phyloP scores from a whole-genome alignment of 2,888 invertebrate genomes.

The Oxyteleia sp. region DNA sequence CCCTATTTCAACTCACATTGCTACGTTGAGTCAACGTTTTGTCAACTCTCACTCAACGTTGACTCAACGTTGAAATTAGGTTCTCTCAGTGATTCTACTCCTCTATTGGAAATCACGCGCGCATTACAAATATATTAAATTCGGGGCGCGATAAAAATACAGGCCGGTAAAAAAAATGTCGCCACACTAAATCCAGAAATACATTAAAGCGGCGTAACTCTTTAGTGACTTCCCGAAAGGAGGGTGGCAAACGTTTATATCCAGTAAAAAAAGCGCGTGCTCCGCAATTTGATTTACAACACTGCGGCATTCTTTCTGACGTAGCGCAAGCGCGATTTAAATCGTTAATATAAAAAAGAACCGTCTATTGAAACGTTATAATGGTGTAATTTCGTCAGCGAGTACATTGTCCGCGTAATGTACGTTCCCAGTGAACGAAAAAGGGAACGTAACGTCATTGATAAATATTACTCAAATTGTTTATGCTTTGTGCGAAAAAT shows the following conservation, averaged over 20 bases:
- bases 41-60: too few relatives aligned
- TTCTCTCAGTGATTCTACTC: too few relatives aligned
- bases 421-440: not conserved
- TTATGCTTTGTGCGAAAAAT: constrained; percentile 18
- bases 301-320: constrained; percentile 53
- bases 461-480: constrained; percentile 26
- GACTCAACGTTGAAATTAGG: too few relatives aligned
- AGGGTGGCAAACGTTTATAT: constrained; percentile 46
- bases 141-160: constrained; percentile 39
- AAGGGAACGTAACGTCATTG: constrained; percentile 1
- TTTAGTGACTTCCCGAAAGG: constrained; percentile 54
- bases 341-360: too few relatives aligned
- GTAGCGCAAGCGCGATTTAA: constrained; percentile 18
- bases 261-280: constrained; percentile 51
- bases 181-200: constrained; percentile 39
- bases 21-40: too few relatives aligned
- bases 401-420: constrained; percentile 43
- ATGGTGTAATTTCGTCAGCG: constrained; percentile 30
- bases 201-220: constrained; percentile 51
- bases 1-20: too few relatives aligned
- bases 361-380: constrained; percentile 39
- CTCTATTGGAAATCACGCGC: not conserved
- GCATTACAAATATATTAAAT: constrained; percentile 38
- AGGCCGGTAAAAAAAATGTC: constrained; percentile 24
- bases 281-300: constrained; percentile 59